Evolutionary conservation across 2,113 vertebrate genomes (phyloP), one percentile per base, ranked within the genome.

Genomic region (Onychorhynchus coronatus): DNA sequence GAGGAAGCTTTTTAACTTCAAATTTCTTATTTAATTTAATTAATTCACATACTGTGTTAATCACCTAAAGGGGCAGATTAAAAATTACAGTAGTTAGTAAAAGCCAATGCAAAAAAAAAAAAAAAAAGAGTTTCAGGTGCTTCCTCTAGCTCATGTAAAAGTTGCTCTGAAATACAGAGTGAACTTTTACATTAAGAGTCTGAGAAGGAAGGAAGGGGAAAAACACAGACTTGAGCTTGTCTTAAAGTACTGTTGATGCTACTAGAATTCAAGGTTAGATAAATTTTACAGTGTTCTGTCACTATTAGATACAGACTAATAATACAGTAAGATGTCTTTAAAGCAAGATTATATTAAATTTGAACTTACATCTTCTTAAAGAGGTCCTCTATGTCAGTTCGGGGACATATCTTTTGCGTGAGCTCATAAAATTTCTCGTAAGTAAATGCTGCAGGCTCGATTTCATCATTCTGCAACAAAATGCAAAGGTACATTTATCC

Each of bases 391-490:
- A 99, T 99, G 93, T 99, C 99, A 41, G 99, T 99, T 78, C 99
- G 99, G 93, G 99, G 99, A 97, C 99, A 99, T 97, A 99, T 99
- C 98, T 99, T 99, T 97, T 99, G 99, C 33, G 99, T 99, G 76
- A 99, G 99, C 63, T 99, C 99, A 98, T 99, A 99, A 98, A 99
- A 99, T 96, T 99, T 99, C 94, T 99, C 99, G 0, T 99, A 99
- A 92, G 99, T 99, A 98, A 99, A 99, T 50, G 98, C 98, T 9
- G 98, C 91, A 21, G 98, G 99, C 81, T 99, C 99, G 15, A 99
- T 99, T 98, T 99, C 99, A 91, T 99, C 99, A n/a, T 99, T 99
- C 99, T 99, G 98, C 21, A 97, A 97, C 49, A 85, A 95, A 84
- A 80, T 17, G 59, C 53, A 91, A 77, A 91, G 44, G 47, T 25